These are phyloP conservation scores for Arothron firmamentum DNA, from an alignment of 2,113 vertebrate species.

Conservation along the genomic window DNA sequence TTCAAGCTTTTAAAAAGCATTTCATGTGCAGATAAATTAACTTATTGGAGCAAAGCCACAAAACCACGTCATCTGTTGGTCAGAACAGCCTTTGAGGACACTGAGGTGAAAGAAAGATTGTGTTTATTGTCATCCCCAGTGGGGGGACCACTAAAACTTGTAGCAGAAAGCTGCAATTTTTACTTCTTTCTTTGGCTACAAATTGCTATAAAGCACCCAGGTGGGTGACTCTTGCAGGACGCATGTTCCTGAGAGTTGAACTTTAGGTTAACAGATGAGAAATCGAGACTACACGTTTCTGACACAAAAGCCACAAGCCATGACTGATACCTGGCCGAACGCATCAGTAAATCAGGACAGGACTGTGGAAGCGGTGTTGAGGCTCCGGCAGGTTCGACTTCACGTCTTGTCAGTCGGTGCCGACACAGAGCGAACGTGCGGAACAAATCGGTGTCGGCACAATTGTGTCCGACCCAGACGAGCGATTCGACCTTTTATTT, in stretches of 20 bases:
- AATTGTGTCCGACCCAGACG: too few relatives aligned
- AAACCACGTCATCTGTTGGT: conserved; percentile 11
- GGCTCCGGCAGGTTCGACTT: conserved; percentile 23
- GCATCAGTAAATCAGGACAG: conserved; percentile 2
- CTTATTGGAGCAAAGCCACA: conserved; percentile 18
- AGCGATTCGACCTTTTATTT: too few relatives aligned
- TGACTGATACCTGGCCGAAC: too few relatives aligned
- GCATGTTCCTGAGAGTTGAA: background rate
- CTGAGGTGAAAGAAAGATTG: conserved; percentile 2
- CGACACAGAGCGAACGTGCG: background rate
- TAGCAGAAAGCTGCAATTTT: background rate
- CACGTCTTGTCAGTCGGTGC: conserved; percentile 10
- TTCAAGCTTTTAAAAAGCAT: conserved; percentile 16
- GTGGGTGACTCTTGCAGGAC: conserved; percentile 12
- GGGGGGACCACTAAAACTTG: background rate
- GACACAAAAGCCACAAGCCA: too few relatives aligned
- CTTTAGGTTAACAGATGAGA: background rate
- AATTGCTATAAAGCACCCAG: background rate
- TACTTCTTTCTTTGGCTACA: background rate
- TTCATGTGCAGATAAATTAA: conserved; percentile 23
- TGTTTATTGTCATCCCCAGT: conserved; percentile 9
- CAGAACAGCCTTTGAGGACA: conserved; percentile 21
- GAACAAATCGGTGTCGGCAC: too few relatives aligned
- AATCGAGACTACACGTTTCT: too few relatives aligned
- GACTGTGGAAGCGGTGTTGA: background rate